phyloP scores from a whole-genome alignment of 2,113 vertebrate genomes.

The Lagopus leucura region DNA sequence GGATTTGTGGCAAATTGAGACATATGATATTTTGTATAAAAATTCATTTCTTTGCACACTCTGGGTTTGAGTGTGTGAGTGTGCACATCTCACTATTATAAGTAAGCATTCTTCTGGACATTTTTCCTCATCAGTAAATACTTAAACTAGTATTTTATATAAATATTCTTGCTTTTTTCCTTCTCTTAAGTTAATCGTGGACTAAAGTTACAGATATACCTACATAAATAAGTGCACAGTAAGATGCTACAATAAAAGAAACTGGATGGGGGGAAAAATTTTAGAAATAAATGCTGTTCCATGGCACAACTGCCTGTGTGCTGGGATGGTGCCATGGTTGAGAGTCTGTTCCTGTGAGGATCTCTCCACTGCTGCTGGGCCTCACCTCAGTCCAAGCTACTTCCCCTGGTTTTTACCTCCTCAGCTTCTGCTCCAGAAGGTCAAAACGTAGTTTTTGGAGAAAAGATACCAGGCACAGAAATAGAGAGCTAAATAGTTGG shows the following conservation, averaged over 20 bases:
- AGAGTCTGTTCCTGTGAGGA: rapidly evolving
- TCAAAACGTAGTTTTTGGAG: neutral
- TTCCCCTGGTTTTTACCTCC: rapidly evolving
- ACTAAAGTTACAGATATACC: neutral
- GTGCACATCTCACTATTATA: neutral
- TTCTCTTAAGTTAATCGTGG: neutral
- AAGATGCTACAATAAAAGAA: neutral
- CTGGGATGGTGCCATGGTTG: neutral
- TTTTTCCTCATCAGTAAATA: neutral
- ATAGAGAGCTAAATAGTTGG: neutral
- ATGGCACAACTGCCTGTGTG: rapidly evolving
- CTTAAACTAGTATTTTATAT: neutral
- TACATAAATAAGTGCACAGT: neutral
- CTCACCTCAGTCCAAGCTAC: neutral
- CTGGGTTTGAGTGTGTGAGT: neutral
- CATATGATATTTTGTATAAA: neutral
- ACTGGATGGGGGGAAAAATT: rapidly evolving
- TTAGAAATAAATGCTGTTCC: neutral
- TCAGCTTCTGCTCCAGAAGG: neutral
- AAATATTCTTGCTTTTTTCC: neutral
- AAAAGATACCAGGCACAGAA: neutral
- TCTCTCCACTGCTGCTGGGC: neutral
- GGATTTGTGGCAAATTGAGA: neutral
- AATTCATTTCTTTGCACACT: neutral
- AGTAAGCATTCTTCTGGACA: neutral